Conservation (phyloP, 2,797 vertebrate genomes). For the Myotis findleyi region DNA sequence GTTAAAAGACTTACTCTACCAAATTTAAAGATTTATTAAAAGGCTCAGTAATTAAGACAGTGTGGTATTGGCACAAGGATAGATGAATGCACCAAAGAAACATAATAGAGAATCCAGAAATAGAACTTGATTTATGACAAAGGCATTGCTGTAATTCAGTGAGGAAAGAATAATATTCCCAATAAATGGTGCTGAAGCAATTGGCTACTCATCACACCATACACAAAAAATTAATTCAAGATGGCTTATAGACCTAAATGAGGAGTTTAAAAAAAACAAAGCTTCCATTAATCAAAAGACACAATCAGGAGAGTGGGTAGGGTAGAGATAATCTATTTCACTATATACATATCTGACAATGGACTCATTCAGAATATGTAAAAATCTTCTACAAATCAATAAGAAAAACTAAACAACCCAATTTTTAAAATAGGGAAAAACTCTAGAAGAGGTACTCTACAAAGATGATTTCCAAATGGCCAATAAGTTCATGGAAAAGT, state of each 20-base stretch:
- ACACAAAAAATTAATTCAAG: constrained; percentile 67
- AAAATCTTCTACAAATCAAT: not conserved
- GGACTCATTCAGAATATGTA: constrained; percentile 1
- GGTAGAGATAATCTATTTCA: constrained; percentile 28
- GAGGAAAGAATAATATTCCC: constrained; percentile 70
- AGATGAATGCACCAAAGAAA: constrained; percentile 64
- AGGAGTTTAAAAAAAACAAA: not conserved
- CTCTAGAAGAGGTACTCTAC: not conserved
- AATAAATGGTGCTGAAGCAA: constrained; percentile 68
- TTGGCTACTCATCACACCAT: constrained; percentile 61
- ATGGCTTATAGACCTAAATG: constrained; percentile 46
- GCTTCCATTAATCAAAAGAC: constrained; percentile 44
- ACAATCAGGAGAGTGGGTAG: not conserved
- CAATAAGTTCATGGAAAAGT: not conserved
- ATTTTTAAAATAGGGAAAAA: constrained; percentile 42
- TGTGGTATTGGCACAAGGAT: constrained; percentile 60
- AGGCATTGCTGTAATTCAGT: constrained; percentile 55
- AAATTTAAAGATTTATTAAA: constrained; percentile 66
- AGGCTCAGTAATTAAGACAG: constrained; percentile 70
- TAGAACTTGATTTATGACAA: constrained; percentile 72
- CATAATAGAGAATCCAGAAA: constrained; percentile 74
- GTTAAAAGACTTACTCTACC: constrained; percentile 43
- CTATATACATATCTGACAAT: not conserved
- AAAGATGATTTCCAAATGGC: constrained; percentile 40
- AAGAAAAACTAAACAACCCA: not conserved